Percentiles rank a stretch among this genome's conserved stretches.
Evolutionary conservation across 2,888 invertebrate species (phyloP).

Genomic region (Caenorhabditis afra): DNA sequence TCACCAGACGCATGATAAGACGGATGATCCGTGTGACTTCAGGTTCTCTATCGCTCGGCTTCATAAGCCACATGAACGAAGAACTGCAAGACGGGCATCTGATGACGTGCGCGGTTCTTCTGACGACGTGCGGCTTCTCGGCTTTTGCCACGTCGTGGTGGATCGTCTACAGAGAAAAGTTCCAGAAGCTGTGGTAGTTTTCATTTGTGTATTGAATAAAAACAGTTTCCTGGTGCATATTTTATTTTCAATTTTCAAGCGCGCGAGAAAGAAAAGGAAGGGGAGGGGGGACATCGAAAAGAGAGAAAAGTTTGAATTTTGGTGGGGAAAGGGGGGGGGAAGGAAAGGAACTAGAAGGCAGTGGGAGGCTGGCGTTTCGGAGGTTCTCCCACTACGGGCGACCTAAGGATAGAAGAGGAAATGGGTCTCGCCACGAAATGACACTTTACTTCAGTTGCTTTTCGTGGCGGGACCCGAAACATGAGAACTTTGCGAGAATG

Average conservation of each 20-base stretch:
- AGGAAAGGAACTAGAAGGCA: conserved; percentile 34
- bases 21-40: neutral
- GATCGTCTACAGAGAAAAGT: conserved; percentile 32
- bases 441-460: neutral
- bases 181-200: conserved; percentile 32
- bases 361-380: conserved; percentile 47
- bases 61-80: conserved; percentile 18
- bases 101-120: conserved; percentile 2
- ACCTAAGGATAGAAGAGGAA: conserved; percentile 17
- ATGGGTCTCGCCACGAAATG: conserved; percentile 15
- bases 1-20: neutral
- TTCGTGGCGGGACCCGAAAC: neutral
- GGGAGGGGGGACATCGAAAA: conserved; percentile 5
- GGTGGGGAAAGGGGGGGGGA: conserved; percentile 3
- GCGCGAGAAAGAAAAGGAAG: conserved; percentile 12
- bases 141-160: conserved; percentile 23
- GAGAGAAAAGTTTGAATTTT: neutral
- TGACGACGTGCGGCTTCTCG: conserved; percentile 11
- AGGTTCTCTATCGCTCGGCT: conserved; percentile 29
- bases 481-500: conserved; percentile 4
- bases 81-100: neutral
- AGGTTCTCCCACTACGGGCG: conserved; percentile 55
- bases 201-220: neutral
- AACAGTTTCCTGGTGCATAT: conserved; percentile 37
- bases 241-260: conserved; percentile 54